Evolutionary conservation across 2,888 invertebrate genomes (phyloP).

Genomic region (Nemotelus nigrinus): DNA sequence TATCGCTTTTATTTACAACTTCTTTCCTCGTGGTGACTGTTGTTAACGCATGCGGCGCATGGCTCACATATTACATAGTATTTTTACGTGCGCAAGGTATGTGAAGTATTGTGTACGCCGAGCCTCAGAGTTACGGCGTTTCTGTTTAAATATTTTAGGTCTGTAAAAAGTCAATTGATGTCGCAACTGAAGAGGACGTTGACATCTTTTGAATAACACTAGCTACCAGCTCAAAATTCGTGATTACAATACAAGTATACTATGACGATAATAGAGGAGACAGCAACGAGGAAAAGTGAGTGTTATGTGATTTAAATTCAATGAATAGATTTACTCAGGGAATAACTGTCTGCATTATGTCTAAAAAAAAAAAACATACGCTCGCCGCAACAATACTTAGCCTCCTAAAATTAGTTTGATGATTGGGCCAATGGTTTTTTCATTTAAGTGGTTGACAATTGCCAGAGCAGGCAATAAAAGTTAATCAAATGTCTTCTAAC

Average conservation of each 20-base stretch:
- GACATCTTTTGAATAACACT: conserved; percentile 32
- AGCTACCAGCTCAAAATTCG: conserved; percentile 32
- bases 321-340: conserved; percentile 2
- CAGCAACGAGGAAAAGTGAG: conserved; percentile 21
- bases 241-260: conserved; percentile 34
- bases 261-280: too few relatives aligned
- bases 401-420: too few relatives aligned
- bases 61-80: conserved; percentile 21
- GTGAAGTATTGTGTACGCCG: conserved; percentile 1
- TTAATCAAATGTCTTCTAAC: too few relatives aligned
- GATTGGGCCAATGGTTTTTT: too few relatives aligned
- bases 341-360: background rate
- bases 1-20: conserved; percentile 9
- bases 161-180: conserved; percentile 28
- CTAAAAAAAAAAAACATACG: too few relatives aligned
- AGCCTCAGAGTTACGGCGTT: background rate
- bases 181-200: conserved; percentile 30
- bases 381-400: too few relatives aligned
- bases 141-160: conserved; percentile 33
- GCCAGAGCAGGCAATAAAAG: too few relatives aligned
- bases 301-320: conserved; percentile 37
- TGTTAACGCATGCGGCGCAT: conserved; percentile 22
- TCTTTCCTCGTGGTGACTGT: conserved; percentile 15
- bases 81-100: background rate
- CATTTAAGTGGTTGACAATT: too few relatives aligned